Percentiles rank a stretch among this genome's conserved stretches.
Conservation (phyloP, 2,888 invertebrate species). For the Phortica okadai region DNA sequence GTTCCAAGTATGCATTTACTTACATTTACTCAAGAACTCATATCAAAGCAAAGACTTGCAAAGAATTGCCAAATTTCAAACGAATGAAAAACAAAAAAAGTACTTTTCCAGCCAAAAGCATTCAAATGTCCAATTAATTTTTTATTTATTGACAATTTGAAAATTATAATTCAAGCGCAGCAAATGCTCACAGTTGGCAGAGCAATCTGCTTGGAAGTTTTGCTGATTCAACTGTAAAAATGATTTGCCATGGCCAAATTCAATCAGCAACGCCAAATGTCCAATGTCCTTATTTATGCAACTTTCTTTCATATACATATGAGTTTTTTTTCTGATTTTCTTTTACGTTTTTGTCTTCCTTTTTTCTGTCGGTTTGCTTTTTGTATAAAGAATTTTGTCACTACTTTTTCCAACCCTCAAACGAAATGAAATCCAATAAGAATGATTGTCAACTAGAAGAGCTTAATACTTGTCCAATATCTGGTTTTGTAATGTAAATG, state of each 20-base stretch:
- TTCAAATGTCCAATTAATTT: no score
- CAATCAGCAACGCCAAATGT: slow-evolving; percentile 19
- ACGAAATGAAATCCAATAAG: background rate
- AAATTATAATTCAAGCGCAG: no score
- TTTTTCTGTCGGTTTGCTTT: background rate
- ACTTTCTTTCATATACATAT: background rate
- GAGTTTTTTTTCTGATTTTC: slow-evolving; percentile 24
- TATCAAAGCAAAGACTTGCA: no score
- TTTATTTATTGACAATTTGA: no score
- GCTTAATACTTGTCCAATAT: slow-evolving; percentile 1
- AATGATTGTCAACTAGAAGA: slow-evolving; percentile 13
- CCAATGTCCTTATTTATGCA: slow-evolving; percentile 13
- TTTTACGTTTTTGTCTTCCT: background rate
- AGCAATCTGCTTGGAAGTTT: no score
- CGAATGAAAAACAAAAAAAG: no score
- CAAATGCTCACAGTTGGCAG: no score
- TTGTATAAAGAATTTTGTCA: background rate
- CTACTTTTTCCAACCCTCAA: background rate
- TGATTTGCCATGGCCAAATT: background rate
- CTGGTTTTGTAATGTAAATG: slow-evolving; percentile 4
- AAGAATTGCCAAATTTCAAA: no score
- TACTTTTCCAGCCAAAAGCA: no score
- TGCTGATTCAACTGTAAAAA: background rate
- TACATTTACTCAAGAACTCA: no score
- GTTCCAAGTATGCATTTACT: no score